Base-by-base conservation (phyloP, 2,888 invertebrate species). In the Anaspis maculata region DNA sequence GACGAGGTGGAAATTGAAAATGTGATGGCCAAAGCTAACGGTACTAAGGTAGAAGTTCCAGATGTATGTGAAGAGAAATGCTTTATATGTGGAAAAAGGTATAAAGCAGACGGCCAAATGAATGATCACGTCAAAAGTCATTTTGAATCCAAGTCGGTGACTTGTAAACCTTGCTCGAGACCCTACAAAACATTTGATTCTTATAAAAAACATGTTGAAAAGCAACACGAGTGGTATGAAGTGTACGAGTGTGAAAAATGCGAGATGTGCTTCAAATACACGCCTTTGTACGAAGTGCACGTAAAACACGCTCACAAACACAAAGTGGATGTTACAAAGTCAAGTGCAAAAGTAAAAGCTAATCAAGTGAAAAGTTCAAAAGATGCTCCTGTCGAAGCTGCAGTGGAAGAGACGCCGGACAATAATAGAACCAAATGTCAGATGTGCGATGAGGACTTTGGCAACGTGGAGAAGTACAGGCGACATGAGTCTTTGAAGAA, bases 381-480 rank as follows among this genome's bases (percentile, higher is more conserved):
- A 25, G 29, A 47, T 16, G 30, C 35, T 12, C 11, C 28, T 13
- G 32, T 36, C 7, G 42, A 39, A 19, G 24, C 23, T 3, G 21
- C 14, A 19, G n/a, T 23, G 6, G 5, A 19, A 13, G 24, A 28
- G 19, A 14, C 28, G 2, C 37, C 37, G 21, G 34, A 33, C 6
- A 61, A 65, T 45, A 59, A 64, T 37, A 61, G 63, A 0, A 63
- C 66, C 42, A 56, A 64, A 3, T 70, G 70, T 38, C 30, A 47
- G 37, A 26, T 44, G 41, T 39, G 45, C 40, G 37, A 46, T 42
- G 44, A 35, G 41, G 65, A 64, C 34, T 52, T 69, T 11, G 65
- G 65, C 34, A 66, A 61, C 32, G 11, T 13, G 16, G 30, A 38
- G 13, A 9, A 26, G 14, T 13, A 15, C 15, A 30, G 23, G 13